Conservation (phyloP, 1,140 invertebrate species). For the Diorhabda sublineata region DNA sequence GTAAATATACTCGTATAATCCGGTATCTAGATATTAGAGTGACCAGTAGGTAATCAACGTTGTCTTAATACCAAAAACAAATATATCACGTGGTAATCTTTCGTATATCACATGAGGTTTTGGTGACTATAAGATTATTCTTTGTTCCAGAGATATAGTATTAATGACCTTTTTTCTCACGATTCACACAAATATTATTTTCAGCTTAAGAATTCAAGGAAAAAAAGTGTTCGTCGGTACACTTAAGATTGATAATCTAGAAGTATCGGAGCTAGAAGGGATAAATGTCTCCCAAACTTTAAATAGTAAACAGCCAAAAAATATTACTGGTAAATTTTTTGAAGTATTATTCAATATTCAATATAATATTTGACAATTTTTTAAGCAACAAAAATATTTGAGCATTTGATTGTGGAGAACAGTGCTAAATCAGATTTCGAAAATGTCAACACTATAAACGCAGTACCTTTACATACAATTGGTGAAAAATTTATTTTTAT, state of each 20-base stretch:
- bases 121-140: too few species aligned
- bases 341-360: too few species aligned
- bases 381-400: slow-evolving; percentile 26
- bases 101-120: too few species aligned
- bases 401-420: slow-evolving; percentile 32
- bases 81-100: too few species aligned
- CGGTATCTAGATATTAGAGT: too few species aligned
- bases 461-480: slow-evolving; percentile 23
- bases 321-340: slow-evolving; percentile 12
- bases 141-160: too few species aligned
- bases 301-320: slow-evolving; percentile 10
- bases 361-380: not conserved
- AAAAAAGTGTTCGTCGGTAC: slow-evolving; percentile 31
- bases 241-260: slow-evolving; percentile 30
- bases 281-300: slow-evolving; percentile 16
- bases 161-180: too few species aligned
- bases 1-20: too few species aligned
- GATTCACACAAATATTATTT: slow-evolving; percentile 5
- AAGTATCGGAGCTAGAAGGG: slow-evolving; percentile 25
- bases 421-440: slow-evolving; percentile 27
- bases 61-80: too few species aligned
- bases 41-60: too few species aligned
- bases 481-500: slow-evolving; percentile 26
- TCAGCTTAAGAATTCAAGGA: slow-evolving; percentile 34
- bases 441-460: slow-evolving; percentile 28